Percentiles rank a stretch among this genome's conserved stretches.
These are phyloP conservation scores for Allophyes oxyacanthae DNA, from an alignment of 2,888 invertebrate genomes.

Conservation along the genomic window DNA sequence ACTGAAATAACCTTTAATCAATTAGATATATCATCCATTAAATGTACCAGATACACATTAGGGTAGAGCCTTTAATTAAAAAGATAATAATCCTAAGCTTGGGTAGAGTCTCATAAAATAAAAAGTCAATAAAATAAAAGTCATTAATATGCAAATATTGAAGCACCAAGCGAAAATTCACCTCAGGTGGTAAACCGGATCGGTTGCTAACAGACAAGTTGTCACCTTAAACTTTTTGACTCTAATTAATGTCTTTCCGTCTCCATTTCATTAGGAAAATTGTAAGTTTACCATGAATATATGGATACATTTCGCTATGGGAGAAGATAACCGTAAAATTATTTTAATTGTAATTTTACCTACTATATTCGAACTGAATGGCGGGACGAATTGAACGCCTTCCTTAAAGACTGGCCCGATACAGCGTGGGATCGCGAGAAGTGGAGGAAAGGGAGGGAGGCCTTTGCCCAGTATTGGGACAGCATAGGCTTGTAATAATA, in stretches of 20 bases:
- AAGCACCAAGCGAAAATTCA: conserved; percentile 72
- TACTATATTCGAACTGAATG: conserved; percentile 9
- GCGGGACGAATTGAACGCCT: too few relatives aligned
- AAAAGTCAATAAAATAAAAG: conserved; percentile 74
- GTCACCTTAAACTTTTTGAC: conserved; percentile 76
- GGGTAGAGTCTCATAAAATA: conserved; percentile 63
- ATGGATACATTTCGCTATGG: conserved; percentile 20
- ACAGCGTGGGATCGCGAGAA: too few relatives aligned
- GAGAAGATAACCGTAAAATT: conserved; percentile 11
- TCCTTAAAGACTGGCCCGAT: too few relatives aligned
- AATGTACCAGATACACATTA: conserved; percentile 10
- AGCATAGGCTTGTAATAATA: too few relatives aligned
- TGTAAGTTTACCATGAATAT: conserved; percentile 45
- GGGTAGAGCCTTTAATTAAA: conserved; percentile 56
- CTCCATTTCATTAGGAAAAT: conserved; percentile 46
- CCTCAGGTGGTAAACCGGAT: conserved; percentile 87
- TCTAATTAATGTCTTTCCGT: conserved; percentile 70
- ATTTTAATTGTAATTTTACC: conserved; percentile 6
- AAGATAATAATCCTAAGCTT: conserved; percentile 56
- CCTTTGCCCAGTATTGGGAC: too few relatives aligned
- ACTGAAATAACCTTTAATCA: conserved; percentile 2
- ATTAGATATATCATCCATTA: not conserved
- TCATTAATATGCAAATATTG: conserved; percentile 82
- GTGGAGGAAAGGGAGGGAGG: too few relatives aligned
- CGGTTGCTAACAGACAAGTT: conserved; percentile 83